Base-by-base conservation (phyloP, 92 coral and sea anemone genomes). In the Palythoa grandis region DNA sequence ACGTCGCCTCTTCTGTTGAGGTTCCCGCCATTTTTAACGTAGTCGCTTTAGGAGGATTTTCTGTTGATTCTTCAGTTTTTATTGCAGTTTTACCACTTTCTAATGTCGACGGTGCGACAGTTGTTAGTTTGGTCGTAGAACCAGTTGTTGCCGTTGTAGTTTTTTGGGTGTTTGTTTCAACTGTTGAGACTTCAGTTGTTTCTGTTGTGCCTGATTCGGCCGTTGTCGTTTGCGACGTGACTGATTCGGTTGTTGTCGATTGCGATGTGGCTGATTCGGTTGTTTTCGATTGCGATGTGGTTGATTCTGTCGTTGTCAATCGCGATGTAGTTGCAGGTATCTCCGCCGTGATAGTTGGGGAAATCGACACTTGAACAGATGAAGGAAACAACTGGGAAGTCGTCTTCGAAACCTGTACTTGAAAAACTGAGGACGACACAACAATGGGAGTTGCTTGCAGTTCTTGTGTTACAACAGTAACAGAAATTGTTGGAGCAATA, bases 121-220 rank as follows among this genome's bases (percentile, higher is more conserved):
- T 37, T 67, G 87, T 70, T 12, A 85, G 53, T 56, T 69, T 68
- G 11, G 35, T 68, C 39, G 83, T 72, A 29, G 83, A 63, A 58
- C 82, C 82, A 15, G 72, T 78, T 5, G 83, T 38, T 43, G 20
- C 29, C 25, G 78, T 76, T 19, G 91, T 86, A 29, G 84, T 17
- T 48, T 83, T 74, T 19, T 19, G 12, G 11, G 88, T 88, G 4
- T 83, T 60, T 22, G 73, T 52, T 74, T 63, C 57, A 19, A 71
- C 40, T 19, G 90, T 74, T 10, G 91, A 75, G 10, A 82, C 40
- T 85, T 72, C 82, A 11, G 89, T 76, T 50, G 88, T 82, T 53
- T 70, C 50, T 7, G 72, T 53, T 2, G 23, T 76, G 24, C 82
- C 40, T 70, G 78, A 79, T 65, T 77, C 79, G 48, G 82, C 8